Evolutionary conservation across 2,113 vertebrate genomes (phyloP).

Genomic region (Australoheros scitulus): DNA sequence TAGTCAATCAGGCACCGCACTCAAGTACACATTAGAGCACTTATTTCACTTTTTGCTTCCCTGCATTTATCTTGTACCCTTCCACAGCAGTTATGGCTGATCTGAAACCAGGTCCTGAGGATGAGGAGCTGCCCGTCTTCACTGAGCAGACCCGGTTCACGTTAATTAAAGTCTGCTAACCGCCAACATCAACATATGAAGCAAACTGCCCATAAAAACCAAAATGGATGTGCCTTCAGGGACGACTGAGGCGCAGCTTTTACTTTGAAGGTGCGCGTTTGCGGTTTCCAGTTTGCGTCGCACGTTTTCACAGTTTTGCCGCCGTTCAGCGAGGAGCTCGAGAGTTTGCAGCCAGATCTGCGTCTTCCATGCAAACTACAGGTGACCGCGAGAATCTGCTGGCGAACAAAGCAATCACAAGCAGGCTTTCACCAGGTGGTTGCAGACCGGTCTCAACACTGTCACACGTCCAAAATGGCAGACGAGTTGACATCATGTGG

Average conservation of each 20-base stretch:
- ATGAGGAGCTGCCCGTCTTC: neutral
- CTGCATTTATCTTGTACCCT: too few species aligned
- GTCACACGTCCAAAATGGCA: neutral
- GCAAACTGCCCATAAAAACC: neutral
- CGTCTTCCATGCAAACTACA: neutral
- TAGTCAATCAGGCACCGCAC: neutral
- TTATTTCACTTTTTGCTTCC: neutral
- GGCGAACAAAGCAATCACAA: neutral
- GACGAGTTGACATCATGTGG: neutral
- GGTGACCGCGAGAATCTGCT: neutral
- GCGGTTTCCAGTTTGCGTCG: too few species aligned
- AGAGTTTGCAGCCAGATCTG: neutral
- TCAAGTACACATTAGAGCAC: neutral
- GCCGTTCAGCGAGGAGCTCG: too few species aligned
- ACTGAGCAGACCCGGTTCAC: neutral
- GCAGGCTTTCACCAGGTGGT: neutral
- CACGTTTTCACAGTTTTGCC: too few species aligned
- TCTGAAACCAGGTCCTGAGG: neutral
- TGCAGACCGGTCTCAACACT: neutral
- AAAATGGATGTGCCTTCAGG: neutral
- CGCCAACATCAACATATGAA: neutral
- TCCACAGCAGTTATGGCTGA: neutral
- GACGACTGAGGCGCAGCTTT: too few species aligned
- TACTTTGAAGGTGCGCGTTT: too few species aligned
- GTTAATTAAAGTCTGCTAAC: neutral